Evolutionary conservation across 2,113 vertebrate species (phyloP).

Genomic region (Indri indri): DNA sequence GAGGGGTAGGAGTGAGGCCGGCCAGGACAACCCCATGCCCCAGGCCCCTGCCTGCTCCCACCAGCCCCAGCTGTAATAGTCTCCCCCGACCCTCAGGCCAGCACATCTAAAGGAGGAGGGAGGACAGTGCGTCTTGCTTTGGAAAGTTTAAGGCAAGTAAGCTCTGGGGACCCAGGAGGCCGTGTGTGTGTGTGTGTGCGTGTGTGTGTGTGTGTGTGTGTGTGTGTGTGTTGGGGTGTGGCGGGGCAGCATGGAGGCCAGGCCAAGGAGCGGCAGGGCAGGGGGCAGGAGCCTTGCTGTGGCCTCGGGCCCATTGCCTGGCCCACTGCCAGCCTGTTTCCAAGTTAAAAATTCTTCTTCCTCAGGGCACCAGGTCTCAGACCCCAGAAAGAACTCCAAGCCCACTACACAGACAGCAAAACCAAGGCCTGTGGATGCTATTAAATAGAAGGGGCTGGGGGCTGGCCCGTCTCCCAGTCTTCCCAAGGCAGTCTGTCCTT

Average conservation of each 20-base stretch:
- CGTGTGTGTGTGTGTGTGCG: accelerated
- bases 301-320: neutral
- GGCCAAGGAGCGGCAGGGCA: neutral
- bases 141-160: neutral
- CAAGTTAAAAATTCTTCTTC: neutral
- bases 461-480: neutral
- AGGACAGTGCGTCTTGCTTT: neutral
- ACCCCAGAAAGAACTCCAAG: neutral
- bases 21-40: neutral
- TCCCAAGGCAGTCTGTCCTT: conserved; percentile 54
- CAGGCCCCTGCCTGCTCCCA: neutral
- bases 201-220: neutral
- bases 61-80: neutral
- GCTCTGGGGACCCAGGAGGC: neutral
- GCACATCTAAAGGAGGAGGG: neutral
- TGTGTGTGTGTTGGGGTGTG: neutral
- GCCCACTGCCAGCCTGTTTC: neutral
- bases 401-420: conserved; percentile 12
- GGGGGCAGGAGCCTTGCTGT: neutral
- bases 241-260: neutral
- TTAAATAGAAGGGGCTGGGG: neutral
- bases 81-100: neutral
- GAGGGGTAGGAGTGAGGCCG: neutral
- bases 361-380: neutral
- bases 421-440: neutral